Base-by-base conservation (phyloP, 2,113 vertebrate genomes). In the Phodopus roborovskii region DNA sequence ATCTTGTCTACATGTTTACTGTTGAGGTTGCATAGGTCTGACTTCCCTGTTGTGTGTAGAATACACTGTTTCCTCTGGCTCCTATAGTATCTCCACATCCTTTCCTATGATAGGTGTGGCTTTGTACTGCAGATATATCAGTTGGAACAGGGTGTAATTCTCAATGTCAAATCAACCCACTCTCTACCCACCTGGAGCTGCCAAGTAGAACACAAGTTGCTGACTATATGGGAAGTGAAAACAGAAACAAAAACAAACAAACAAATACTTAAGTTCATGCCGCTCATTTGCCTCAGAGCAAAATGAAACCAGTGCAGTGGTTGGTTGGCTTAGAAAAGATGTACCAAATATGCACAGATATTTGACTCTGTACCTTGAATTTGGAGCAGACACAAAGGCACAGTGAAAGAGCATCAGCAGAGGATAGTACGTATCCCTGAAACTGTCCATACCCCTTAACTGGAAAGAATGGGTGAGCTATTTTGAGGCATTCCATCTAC, bases 111-210 rank as follows among this genome's bases (percentile, higher is more conserved):
- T 30, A 84, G 58, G 26, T 9, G 0, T 30, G 13, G 81, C 9
- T 0, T 62, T 62, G 81, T 64, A 28, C 45, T 30, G 39, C 8
- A 45, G 15, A 30, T 19, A 1, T 84, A 9, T 62, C n/a, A 19
- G n/a, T 11, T 45, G 81, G n/a, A 15, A 42, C 24, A 5, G 3
- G 15, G 5, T 22, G 19, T 50, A 42, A 48, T 4, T 42, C 71
- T 75, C 7, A 10, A 20, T 53, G 64, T 93, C 73, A 73, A 26
- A 45, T 28, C 81, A 86, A 9, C 6, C 8, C 36, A 48, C 15
- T 39, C 19, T 4, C 13, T 0, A 10, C 1, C 8, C 36, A 10
- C 0, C 8, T 28, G 17, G 30, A 2, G 33, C 7, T 66, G 26
- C 50, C 36, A 5, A 74, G 4, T 50, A 84, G 73, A 70, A 73